Percentiles rank a stretch among this genome's conserved stretches.
These are phyloP conservation scores for Neopipo cinnamomea DNA, from an alignment of 2,113 vertebrate genomes.

Conservation along the genomic window DNA sequence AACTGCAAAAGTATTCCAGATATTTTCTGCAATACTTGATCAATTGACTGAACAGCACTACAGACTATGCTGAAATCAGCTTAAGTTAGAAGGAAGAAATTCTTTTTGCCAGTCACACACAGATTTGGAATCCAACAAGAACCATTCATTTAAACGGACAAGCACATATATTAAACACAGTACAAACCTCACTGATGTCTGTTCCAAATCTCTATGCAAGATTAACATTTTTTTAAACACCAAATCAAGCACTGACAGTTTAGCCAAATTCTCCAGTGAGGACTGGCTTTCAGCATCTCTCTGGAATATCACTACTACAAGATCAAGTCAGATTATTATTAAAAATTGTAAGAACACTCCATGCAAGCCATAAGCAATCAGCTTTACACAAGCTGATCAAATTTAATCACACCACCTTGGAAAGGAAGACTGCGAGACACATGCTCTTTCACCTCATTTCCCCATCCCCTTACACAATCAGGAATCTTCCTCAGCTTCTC, in stretches of 20 bases:
- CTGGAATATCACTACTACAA: neutral
- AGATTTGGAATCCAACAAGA: neutral
- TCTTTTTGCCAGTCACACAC: neutral
- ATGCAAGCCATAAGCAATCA: slow-evolving; percentile 64
- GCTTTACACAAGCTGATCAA: slow-evolving; percentile 60
- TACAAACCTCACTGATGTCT: neutral
- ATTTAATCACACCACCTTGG: slow-evolving; percentile 79
- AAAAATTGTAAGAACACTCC: slow-evolving; percentile 41
- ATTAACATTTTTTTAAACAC: neutral
- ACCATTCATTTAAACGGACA: neutral
- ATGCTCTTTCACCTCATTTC: slow-evolving; percentile 76
- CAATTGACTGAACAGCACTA: neutral
- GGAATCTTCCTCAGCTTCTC: slow-evolving; percentile 85
- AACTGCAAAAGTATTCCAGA: neutral
- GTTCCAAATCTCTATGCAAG: neutral
- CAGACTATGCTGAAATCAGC: neutral
- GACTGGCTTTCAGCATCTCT: slow-evolving; percentile 36
- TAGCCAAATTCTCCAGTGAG: neutral
- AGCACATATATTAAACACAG: neutral
- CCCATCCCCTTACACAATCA: slow-evolving; percentile 80
- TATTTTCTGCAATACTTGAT: neutral
- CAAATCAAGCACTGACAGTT: neutral
- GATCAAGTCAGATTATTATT: neutral
- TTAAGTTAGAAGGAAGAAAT: neutral
- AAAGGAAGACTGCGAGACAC: slow-evolving; percentile 72